Conservation (phyloP, 1,140 invertebrate genomes). For the Zophobas morio region DNA sequence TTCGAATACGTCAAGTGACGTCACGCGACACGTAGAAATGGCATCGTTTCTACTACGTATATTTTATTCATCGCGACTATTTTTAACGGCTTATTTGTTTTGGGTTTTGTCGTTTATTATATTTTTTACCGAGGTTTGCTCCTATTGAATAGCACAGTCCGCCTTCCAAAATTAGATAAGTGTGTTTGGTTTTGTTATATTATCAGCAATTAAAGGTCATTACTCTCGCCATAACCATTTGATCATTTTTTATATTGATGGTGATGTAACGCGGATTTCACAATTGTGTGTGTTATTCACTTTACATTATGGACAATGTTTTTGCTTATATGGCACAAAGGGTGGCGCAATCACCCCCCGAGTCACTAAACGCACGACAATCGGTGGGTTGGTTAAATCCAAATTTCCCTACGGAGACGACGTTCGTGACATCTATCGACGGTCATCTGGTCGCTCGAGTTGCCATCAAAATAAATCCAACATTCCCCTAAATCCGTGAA, state of each 20-base stretch:
- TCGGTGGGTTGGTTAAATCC: constrained; percentile 6
- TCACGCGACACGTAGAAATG: not conserved
- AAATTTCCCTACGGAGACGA: no score
- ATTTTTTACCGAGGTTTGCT: not conserved
- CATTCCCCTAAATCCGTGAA: no score
- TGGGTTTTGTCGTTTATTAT: constrained; percentile 6
- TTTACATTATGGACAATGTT: not conserved
- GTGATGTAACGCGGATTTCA: constrained; percentile 38
- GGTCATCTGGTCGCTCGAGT: no score
- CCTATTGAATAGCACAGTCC: not conserved
- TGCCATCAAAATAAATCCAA: no score
- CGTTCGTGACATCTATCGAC: no score
- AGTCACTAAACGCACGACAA: not conserved
- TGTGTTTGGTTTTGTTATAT: constrained; percentile 45
- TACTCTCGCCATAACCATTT: constrained; percentile 25
- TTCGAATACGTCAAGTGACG: constrained; percentile 8
- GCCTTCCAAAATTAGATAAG: constrained; percentile 19
- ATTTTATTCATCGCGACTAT: constrained; percentile 10
- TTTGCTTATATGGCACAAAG: constrained; percentile 26
- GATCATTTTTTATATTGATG: constrained; percentile 42
- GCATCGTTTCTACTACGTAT: constrained; percentile 12
- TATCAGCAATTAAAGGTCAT: constrained; percentile 47
- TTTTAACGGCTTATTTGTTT: constrained; percentile 25
- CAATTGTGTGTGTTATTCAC: not conserved
- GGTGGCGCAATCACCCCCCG: not conserved